These are phyloP conservation scores for Hyposmocoma kahamanoa DNA, from an alignment of 1,140 invertebrate genomes.

Conservation along the genomic window DNA sequence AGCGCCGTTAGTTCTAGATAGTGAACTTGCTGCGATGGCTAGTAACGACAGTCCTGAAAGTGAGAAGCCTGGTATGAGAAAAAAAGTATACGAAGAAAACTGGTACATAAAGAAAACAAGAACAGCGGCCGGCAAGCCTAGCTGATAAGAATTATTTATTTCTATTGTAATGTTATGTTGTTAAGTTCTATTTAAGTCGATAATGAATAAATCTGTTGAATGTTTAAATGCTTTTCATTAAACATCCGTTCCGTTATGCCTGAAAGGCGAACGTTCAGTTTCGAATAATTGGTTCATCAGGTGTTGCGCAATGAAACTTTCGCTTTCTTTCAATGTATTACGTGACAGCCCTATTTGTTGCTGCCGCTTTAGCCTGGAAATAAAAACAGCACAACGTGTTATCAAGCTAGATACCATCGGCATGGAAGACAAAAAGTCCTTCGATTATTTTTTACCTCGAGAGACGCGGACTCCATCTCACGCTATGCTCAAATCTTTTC, in stretches of 20 bases:
- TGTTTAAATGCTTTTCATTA: too few species aligned
- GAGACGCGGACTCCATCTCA: slow-evolving; percentile 8
- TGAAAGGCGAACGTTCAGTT: too few species aligned
- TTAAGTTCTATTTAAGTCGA: too few species aligned
- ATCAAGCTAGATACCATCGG: slow-evolving; percentile 35
- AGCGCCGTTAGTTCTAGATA: slow-evolving; percentile 42
- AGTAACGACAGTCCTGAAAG: slow-evolving; percentile 51
- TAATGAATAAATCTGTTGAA: too few species aligned
- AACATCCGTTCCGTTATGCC: too few species aligned
- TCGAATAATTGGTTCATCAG: neutral
- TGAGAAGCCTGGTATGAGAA: slow-evolving; percentile 50
- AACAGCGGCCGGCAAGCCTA: slow-evolving; percentile 34
- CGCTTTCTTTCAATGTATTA: slow-evolving; percentile 44
- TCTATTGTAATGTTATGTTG: slow-evolving; percentile 22
- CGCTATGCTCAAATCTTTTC: too few species aligned
- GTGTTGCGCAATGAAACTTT: slow-evolving; percentile 51
- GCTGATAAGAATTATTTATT: slow-evolving; percentile 54
- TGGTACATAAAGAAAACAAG: slow-evolving; percentile 63
- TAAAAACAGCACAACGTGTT: slow-evolving; percentile 32
- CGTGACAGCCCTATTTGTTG: slow-evolving; percentile 46
- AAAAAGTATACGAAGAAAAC: slow-evolving; percentile 66
- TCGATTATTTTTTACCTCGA: slow-evolving; percentile 29
- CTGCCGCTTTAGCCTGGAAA: too few species aligned
- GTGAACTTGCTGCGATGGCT: slow-evolving; percentile 50
- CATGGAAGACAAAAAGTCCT: slow-evolving; percentile 40